Evolutionary conservation across 2,113 vertebrate species (phyloP).

Genomic region (Isichthys henryi): DNA sequence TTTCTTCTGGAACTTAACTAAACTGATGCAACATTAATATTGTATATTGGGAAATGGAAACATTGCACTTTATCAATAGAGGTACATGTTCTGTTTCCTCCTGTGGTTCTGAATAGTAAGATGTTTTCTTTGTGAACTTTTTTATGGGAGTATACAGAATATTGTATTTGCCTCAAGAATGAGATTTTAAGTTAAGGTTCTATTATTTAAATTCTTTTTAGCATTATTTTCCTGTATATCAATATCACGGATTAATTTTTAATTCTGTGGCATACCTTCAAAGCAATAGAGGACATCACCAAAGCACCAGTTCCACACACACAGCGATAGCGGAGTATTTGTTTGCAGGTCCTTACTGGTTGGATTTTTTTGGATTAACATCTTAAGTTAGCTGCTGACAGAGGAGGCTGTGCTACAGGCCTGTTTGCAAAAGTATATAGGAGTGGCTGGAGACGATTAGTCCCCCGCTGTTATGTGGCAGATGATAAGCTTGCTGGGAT

Average conservation of each 20-base stretch:
- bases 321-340: background rate
- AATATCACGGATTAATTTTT: background rate
- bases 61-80: background rate
- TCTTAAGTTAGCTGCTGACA: background rate
- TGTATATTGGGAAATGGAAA: background rate
- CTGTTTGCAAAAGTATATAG: background rate
- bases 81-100: background rate
- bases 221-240: background rate
- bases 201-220: background rate
- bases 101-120: background rate
- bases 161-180: background rate
- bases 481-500: background rate
- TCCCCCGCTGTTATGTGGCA: background rate
- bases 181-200: background rate
- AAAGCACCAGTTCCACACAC: background rate
- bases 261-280: background rate
- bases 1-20: background rate
- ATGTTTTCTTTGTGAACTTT: background rate
- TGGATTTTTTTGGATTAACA: background rate
- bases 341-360: background rate
- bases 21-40: background rate
- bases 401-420: too few species aligned
- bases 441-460: background rate
- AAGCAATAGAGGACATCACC: background rate
- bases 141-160: background rate